A percentile compares a stretch with the other conserved stretches of the same genome.
These are phyloP conservation scores for Geotrupes spiniger DNA, from an alignment of 2,888 invertebrate species.

Conservation along the genomic window DNA sequence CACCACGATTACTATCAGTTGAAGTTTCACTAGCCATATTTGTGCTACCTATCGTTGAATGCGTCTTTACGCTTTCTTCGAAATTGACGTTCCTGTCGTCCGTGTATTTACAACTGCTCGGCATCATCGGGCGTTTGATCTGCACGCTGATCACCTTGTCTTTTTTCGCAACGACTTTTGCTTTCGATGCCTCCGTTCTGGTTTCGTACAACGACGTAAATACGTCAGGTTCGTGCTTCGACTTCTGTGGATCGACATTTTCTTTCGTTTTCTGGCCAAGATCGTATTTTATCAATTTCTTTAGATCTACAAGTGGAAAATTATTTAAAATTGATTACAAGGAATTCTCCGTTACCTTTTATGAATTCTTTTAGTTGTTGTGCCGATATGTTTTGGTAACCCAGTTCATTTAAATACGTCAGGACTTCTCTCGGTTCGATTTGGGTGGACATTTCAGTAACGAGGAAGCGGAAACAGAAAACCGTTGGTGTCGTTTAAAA, in stretches of 20 bases:
- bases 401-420: conserved; percentile 70
- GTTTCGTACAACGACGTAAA: conserved; percentile 46
- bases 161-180: conserved; percentile 33
- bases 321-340: conserved; percentile 10
- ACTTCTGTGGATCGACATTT: conserved; percentile 23
- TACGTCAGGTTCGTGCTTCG: conserved; percentile 27
- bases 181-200: conserved; percentile 47
- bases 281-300: conserved; percentile 65
- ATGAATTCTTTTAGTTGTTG: conserved; percentile 76
- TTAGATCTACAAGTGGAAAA: conserved; percentile 57
- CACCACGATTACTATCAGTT: neutral
- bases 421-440: conserved; percentile 73
- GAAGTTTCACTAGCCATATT: neutral
- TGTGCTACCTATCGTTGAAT: neutral
- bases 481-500: neutral
- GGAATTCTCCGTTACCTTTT: conserved; percentile 57
- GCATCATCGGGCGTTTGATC: conserved; percentile 26
- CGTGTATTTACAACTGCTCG: too few relatives aligned
- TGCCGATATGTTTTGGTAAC: conserved; percentile 72
- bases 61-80: too few relatives aligned
- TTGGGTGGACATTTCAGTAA: conserved; percentile 43
- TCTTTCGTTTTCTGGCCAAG: conserved; percentile 24
- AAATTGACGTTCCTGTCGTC: too few relatives aligned
- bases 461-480: too few relatives aligned
- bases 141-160: conserved; percentile 30